Base-by-base conservation (phyloP, 2,797 vertebrate species). In the Coranthus polyacanthus region DNA sequence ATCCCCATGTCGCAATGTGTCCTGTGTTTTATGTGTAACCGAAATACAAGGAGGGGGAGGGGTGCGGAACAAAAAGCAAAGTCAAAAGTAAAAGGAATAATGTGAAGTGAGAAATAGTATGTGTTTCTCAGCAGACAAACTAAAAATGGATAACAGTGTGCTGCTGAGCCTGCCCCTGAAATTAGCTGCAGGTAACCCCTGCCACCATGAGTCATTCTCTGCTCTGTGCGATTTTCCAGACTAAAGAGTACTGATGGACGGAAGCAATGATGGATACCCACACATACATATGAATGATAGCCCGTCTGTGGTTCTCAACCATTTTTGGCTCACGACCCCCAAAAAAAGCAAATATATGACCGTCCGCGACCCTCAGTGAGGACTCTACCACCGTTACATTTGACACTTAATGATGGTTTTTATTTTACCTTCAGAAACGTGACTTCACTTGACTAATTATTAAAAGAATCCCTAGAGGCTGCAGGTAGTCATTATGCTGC, bases 401-500 rank as follows among this genome's bases (percentile, higher is more conserved):
- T 59, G 81, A 78, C 41, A 26, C 47, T 4, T 71, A 74, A 57
- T 56, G 51, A 79, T 78, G 38, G 20, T 79, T 83, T 82, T 62
- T 76, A 77, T 85, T 84, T 84, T 56, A 43, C 63, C 66, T 60
- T 74, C 16, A 18, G 70, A 82, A 49, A 74, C 68, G 32, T 46
- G 79, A 75, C 78, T 83, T 81, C 59, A 53, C 53, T 60, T 86
- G 85, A 90, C 82, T 87, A 88, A 89, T 88, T 81, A 84, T 38
- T 55, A 36, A 43, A 58, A 50, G 52, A 43, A 59, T 22, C 72
- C 83, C 89, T 46, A 60, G 42, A 78, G 87, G 86, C 65, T 46
- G 49, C 68, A 68, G 61, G 54, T 82, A 81, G 84, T 89, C 87
- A 89, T 90, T 89, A 86, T 59, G 15, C 34, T 18, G 56, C 39